Conservation (phyloP, 1,140 invertebrate genomes). For the Stegodyphus dumicola region DNA sequence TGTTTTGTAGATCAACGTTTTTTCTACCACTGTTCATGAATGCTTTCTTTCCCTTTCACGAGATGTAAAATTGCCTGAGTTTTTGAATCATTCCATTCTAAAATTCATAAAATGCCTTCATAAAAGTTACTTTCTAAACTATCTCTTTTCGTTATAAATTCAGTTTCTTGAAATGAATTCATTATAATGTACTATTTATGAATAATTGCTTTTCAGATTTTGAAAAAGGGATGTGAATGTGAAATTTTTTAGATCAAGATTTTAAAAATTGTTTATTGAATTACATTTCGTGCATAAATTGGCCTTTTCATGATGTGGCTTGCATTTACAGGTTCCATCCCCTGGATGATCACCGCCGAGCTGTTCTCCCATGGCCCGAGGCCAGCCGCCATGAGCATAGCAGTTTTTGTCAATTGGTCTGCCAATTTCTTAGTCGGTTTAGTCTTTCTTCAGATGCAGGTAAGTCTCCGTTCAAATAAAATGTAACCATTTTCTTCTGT, state of each 20-base stretch:
- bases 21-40: too few species aligned
- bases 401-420: conserved; percentile 97
- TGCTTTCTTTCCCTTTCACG: too few species aligned
- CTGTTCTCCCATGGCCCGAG: conserved; percentile 96
- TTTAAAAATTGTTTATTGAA: too few species aligned
- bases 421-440: conserved; percentile 98
- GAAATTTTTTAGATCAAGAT: too few species aligned
- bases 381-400: conserved; percentile 97
- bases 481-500: neutral
- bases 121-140: too few species aligned
- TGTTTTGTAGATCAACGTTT: too few species aligned
- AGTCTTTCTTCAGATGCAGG: conserved; percentile 93
- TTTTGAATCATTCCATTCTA: too few species aligned
- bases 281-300: too few species aligned
- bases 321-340: conserved; percentile 81
- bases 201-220: too few species aligned
- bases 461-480: conserved; percentile 66
- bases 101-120: neutral
- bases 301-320: neutral
- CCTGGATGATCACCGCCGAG: conserved; percentile 99
- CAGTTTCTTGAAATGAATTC: neutral
- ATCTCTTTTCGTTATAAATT: too few species aligned
- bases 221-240: too few species aligned
- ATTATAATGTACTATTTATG: neutral
- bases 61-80: too few species aligned